These are phyloP conservation scores for Alosa alosa DNA, from an alignment of 2,113 vertebrate species.

Conservation along the genomic window DNA sequence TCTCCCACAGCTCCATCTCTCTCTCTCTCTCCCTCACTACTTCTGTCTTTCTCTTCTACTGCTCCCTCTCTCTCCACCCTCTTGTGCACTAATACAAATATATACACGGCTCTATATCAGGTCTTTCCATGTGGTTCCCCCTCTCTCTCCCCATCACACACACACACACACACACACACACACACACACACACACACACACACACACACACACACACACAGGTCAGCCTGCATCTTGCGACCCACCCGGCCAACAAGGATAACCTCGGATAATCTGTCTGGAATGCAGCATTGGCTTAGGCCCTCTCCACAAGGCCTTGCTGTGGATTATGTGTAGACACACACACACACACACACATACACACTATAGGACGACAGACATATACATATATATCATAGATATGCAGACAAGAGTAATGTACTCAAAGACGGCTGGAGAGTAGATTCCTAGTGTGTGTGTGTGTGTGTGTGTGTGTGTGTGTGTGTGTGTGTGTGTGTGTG, in stretches of 20 bases:
- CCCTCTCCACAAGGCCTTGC: not conserved
- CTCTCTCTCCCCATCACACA: not conserved
- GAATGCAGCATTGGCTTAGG: not conserved
- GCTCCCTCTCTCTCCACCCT: not conserved
- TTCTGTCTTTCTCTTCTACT: not conserved
- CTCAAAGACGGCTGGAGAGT: too few relatives aligned
- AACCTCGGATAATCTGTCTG: not conserved
- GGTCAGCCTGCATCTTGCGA: not conserved
- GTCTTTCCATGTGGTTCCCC: not conserved
- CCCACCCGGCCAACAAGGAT: not conserved
- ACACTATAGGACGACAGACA: too few relatives aligned
- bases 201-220: conserved; percentile 9
- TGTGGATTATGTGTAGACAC: not conserved
- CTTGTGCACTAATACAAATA: not conserved
- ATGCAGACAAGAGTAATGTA: too few relatives aligned
- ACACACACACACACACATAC: not conserved
- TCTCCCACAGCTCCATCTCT: not conserved
- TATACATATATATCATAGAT: too few relatives aligned
- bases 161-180: not conserved
- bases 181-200: conserved; percentile 9
- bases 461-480: too few relatives aligned
- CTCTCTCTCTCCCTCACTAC: conserved; percentile 9
- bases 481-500: too few relatives aligned
- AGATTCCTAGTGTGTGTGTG: too few relatives aligned
- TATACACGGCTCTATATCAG: not conserved